A percentile compares a stretch with the other conserved stretches of the same genome.
Evolutionary conservation across 2,113 vertebrate species (phyloP).

Genomic region (Psilopsiagon aurifrons): DNA sequence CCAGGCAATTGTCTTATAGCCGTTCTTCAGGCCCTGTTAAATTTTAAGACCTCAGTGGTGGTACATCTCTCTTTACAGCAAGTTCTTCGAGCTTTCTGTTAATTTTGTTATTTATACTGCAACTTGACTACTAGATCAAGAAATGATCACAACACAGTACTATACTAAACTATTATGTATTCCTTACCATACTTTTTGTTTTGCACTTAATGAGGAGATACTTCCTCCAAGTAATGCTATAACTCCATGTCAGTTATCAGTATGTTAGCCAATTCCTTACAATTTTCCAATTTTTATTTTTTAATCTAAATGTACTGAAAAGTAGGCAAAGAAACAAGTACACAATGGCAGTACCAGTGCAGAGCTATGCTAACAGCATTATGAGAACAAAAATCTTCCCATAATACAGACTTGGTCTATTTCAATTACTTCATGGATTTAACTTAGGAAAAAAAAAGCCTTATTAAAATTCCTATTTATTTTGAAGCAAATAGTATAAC

Average conservation of each 20-base stretch:
- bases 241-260: neutral
- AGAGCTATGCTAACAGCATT: neutral
- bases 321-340: neutral
- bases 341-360: fast-evolving
- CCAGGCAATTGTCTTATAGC: too few relatives aligned
- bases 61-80: neutral
- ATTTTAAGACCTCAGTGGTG: neutral
- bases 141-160: fast-evolving
- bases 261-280: neutral
- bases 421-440: neutral
- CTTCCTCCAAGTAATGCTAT: neutral
- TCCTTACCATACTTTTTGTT: neutral
- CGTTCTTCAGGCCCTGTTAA: too few relatives aligned
- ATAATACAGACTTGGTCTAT: fast-evolving
- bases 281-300: neutral
- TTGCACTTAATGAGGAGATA: fast-evolving
- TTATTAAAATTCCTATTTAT: neutral
- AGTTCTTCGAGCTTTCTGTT: neutral
- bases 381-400: neutral
- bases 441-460: neutral
- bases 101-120: fast-evolving
- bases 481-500: neutral
- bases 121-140: too few relatives aligned
- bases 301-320: too few relatives aligned
- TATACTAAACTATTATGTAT: fast-evolving